These are phyloP conservation scores for Clarias batrachus DNA, from an alignment of 2,113 vertebrate species.

Conservation along the genomic window DNA sequence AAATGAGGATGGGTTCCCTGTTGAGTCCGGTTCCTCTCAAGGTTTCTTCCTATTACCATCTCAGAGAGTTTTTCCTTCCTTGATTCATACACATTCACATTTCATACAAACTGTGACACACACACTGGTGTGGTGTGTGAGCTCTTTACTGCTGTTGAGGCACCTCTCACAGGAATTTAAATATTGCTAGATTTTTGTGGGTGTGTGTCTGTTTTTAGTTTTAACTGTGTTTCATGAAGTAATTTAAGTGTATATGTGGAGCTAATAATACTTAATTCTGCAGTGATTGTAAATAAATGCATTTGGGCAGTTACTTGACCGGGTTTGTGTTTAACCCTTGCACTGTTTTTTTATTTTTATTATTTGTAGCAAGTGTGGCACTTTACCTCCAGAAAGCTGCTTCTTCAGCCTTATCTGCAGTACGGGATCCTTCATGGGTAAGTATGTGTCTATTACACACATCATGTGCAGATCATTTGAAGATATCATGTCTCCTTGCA, in stretches of 20 bases:
- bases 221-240: neutral
- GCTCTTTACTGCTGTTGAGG: neutral
- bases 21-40: too few relatives aligned
- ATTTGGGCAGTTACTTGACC: neutral
- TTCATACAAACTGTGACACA: too few relatives aligned
- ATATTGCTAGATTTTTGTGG: neutral
- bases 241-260: neutral
- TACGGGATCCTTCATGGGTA: conserved; percentile 85
- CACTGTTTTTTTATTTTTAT: conserved; percentile 25
- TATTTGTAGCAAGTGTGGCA: conserved; percentile 78
- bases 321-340: neutral
- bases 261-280: neutral
- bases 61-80: too few relatives aligned
- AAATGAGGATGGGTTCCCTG: too few relatives aligned
- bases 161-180: neutral
- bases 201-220: neutral
- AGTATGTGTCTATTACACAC: conserved; percentile 59
- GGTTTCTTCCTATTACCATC: too few relatives aligned
- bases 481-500: neutral
- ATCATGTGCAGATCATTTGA: neutral
- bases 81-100: too few relatives aligned
- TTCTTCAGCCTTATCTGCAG: conserved; percentile 91
- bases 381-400: conserved; percentile 85
- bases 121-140: conserved; percentile 15
- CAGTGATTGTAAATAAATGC: neutral